Evolutionary conservation across 2,888 invertebrate genomes (phyloP).

Genomic region (Tupiocoris notatus): DNA sequence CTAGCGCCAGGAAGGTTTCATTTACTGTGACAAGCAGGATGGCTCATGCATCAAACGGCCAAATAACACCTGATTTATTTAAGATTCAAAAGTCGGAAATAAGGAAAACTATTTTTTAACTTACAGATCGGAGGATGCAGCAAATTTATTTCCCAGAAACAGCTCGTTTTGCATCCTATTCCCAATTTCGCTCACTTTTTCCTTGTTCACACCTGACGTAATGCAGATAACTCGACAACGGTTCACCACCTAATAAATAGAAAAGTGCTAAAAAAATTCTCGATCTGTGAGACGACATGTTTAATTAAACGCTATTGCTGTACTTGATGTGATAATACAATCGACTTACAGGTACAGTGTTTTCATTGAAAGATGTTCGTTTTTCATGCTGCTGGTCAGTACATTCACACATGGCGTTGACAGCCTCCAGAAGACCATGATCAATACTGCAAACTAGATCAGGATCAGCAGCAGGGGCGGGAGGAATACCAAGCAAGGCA

Average conservation of each 20-base stretch:
- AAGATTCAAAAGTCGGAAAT: too few species aligned
- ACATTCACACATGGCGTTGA: slow-evolving; percentile 79
- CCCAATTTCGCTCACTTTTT: slow-evolving; percentile 79
- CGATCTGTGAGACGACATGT: too few species aligned
- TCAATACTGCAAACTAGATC: slow-evolving; percentile 65
- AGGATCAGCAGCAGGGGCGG: slow-evolving; percentile 52
- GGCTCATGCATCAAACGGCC: too few species aligned
- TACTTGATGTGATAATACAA: too few species aligned
- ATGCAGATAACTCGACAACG: slow-evolving; percentile 86
- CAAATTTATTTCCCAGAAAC: slow-evolving; percentile 74
- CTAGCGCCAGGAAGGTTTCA: too few species aligned
- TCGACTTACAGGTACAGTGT: slow-evolving; percentile 55
- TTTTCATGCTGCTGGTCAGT: slow-evolving; percentile 71
- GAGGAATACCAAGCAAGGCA: slow-evolving; percentile 75
- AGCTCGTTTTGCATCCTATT: slow-evolving; percentile 82
- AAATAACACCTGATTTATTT: too few species aligned
- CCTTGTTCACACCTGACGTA: slow-evolving; percentile 83
- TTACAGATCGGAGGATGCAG: slow-evolving; percentile 63
- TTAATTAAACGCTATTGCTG: too few species aligned
- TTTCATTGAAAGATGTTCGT: slow-evolving; percentile 56
- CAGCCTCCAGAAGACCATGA: slow-evolving; percentile 80
- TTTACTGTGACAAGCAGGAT: too few species aligned
- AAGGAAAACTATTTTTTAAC: too few species aligned
- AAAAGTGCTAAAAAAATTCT: too few species aligned
- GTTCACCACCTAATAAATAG: slow-evolving; percentile 55